A percentile compares a stretch with the other conserved stretches of the same genome.
Evolutionary conservation across 2,888 invertebrate genomes (phyloP).

Genomic region (Ethmia dodecea): DNA sequence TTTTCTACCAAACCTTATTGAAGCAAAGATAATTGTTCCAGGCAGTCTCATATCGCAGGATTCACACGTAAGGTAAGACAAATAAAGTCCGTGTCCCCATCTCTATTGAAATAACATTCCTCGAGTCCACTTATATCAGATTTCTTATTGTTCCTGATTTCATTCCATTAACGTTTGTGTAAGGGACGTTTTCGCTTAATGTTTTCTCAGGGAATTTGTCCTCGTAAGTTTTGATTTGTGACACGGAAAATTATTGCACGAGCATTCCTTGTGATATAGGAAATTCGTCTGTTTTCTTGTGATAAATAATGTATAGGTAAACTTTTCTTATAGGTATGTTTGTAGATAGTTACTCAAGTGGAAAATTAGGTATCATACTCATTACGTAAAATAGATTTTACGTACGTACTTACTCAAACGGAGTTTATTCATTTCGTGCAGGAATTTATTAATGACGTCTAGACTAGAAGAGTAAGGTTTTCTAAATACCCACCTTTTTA

Average conservation of each 20-base stretch:
- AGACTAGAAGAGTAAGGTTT: too few relatives aligned
- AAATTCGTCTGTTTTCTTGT: conserved; percentile 1
- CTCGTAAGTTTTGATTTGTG: conserved; percentile 10
- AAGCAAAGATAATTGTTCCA: conserved; percentile 28
- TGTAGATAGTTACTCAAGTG: too few relatives aligned
- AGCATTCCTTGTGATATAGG: background rate
- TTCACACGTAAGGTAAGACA: conserved; percentile 53
- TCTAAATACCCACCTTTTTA: too few relatives aligned
- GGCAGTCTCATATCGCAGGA: conserved; percentile 32
- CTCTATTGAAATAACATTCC: conserved; percentile 62
- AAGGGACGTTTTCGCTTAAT: conserved; percentile 31
- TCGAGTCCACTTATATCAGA: conserved; percentile 64
- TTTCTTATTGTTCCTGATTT: conserved; percentile 67
- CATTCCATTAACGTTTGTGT: conserved; percentile 61
- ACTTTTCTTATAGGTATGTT: too few relatives aligned
- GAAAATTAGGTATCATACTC: too few relatives aligned
- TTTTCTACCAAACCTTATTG: conserved; percentile 25
- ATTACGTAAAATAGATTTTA: too few relatives aligned
- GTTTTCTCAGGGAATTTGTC: conserved; percentile 27
- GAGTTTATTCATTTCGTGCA: too few relatives aligned
- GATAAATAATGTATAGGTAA: background rate
- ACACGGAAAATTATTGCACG: conserved; percentile 10
- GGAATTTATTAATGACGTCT: too few relatives aligned
- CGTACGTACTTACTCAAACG: too few relatives aligned
- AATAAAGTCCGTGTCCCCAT: conserved; percentile 30